Conservation (phyloP, 2,113 vertebrate genomes). For the Phaethon lepturus region DNA sequence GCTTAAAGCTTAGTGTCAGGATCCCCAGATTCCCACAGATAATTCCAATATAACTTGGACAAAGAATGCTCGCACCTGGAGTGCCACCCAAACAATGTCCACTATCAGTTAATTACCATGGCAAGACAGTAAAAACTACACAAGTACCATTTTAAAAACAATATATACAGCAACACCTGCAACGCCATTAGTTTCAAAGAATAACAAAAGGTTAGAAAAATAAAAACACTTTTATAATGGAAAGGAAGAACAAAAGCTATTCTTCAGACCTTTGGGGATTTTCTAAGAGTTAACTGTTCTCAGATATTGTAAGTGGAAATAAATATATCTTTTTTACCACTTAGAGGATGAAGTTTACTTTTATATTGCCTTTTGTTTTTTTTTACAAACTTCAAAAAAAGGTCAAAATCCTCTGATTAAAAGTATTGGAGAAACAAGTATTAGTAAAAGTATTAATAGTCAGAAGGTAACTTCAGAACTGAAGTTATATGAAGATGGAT, state of each 20-base stretch:
- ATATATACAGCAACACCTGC: not conserved
- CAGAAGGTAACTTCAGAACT: not conserved
- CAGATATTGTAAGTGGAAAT: not conserved
- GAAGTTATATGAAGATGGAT: not conserved
- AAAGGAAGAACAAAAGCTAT: not conserved
- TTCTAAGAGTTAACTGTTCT: not conserved
- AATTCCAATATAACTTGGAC: not conserved
- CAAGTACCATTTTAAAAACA: not conserved
- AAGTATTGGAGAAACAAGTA: not conserved
- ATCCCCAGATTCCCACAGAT: not conserved
- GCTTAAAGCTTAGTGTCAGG: not conserved
- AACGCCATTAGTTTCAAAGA: not conserved
- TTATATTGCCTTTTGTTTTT: not conserved
- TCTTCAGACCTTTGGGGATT: not conserved
- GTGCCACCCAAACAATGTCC: not conserved
- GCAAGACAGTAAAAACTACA: not conserved
- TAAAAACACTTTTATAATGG: not conserved
- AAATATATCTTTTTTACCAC: not conserved
- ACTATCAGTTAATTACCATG: not conserved
- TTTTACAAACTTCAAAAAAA: not conserved
- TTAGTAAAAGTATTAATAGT: not conserved
- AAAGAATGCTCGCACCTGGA: not conserved
- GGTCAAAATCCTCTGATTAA: not conserved
- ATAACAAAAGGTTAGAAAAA: not conserved
- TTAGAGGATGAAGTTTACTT: not conserved